Percentiles rank a stretch among this genome's conserved stretches.
phyloP scores from a whole-genome alignment of 23 tunicate genomes.

The Clavelina lepadiformis region DNA sequence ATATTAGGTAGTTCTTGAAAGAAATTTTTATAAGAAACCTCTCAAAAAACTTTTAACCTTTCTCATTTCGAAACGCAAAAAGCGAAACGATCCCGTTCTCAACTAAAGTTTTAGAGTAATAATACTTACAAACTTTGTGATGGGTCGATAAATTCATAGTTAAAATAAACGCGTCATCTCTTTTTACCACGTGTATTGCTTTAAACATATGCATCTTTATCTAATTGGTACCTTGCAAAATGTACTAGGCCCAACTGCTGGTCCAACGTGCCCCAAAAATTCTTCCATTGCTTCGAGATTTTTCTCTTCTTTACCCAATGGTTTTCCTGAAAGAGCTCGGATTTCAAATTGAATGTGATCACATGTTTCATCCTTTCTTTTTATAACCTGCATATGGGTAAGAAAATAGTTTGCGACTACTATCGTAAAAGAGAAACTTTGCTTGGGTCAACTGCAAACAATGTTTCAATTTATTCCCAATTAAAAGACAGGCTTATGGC shows the following conservation, averaged over 20 bases:
- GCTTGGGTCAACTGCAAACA: neutral
- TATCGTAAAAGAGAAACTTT: neutral
- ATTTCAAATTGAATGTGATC: constrained; percentile 89
- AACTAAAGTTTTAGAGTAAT: no score
- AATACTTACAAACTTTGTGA: no score
- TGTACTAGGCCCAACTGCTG: constrained; percentile 43
- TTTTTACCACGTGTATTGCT: no score
- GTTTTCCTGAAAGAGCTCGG: constrained; percentile 52
- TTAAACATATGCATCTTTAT: no score
- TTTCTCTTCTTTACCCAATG: constrained; percentile 36
- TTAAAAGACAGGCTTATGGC: neutral
- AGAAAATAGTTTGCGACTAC: no score
- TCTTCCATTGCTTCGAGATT: constrained; percentile 69
- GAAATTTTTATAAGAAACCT: no score
- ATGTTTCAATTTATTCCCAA: neutral
- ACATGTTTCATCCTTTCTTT: constrained; percentile 62
- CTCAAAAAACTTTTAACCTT: no score
- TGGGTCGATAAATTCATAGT: no score
- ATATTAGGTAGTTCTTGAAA: no score
- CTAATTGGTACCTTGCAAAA: constrained; percentile 86
- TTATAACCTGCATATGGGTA: constrained; percentile 75
- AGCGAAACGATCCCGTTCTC: no score
- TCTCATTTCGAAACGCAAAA: no score
- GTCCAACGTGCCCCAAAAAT: constrained; percentile 33
- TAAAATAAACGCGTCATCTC: no score